Conservation (phyloP, 2,113 vertebrate species). For the Mystacornis crossleyi region DNA sequence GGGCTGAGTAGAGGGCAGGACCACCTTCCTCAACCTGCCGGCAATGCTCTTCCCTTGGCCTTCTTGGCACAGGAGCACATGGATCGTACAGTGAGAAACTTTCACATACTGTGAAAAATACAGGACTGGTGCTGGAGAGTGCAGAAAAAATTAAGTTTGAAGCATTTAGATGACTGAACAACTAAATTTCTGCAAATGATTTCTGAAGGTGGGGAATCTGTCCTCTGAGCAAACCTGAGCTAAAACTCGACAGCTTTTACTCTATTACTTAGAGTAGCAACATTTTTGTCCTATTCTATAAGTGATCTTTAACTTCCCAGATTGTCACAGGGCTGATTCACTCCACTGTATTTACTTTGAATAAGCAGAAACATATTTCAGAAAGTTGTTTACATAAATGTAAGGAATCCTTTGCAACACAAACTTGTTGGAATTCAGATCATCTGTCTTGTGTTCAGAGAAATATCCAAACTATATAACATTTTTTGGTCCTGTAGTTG, state of each 20-base stretch:
- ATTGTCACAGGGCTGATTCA: neutral
- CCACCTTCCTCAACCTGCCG: neutral
- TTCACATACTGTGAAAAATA: neutral
- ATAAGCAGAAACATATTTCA: neutral
- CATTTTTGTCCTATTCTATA: neutral
- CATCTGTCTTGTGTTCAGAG: neutral
- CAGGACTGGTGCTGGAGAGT: neutral
- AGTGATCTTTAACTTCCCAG: neutral
- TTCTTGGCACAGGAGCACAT: neutral
- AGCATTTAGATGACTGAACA: neutral
- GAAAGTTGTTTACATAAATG: neutral
- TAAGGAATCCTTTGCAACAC: neutral
- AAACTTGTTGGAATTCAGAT: neutral
- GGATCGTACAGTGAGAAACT: neutral
- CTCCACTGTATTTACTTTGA: neutral
- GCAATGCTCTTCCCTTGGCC: neutral
- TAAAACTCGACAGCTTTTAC: neutral
- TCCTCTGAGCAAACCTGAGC: neutral
- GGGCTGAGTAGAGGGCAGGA: neutral
- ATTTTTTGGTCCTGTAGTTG: neutral
- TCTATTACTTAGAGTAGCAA: neutral
- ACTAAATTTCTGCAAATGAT: neutral
- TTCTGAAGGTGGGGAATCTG: neutral
- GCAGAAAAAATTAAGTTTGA: neutral
- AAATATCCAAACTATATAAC: neutral